Evolutionary conservation across 2,888 invertebrate genomes (phyloP).

Genomic region (Tinea pellionella): DNA sequence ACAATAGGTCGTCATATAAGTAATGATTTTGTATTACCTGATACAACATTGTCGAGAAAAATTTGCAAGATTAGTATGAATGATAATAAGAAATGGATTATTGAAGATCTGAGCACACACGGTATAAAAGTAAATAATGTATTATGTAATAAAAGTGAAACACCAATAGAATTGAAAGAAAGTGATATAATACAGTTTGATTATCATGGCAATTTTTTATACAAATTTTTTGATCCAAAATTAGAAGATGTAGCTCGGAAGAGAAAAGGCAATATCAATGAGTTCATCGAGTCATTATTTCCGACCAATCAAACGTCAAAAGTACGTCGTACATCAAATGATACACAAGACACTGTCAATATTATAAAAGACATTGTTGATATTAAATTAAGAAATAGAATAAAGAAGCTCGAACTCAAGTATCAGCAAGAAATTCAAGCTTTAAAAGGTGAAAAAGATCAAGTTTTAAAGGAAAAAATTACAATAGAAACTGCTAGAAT

Average conservation of each 20-base stretch:
- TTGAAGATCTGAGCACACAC: conserved; percentile 64
- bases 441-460: conserved; percentile 56
- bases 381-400: conserved; percentile 51
- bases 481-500: conserved; percentile 55
- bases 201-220: conserved; percentile 13
- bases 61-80: conserved; percentile 20
- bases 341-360: conserved; percentile 25
- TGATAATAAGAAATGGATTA: conserved; percentile 44
- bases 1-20: conserved; percentile 66
- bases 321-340: conserved; percentile 36
- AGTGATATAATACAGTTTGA: conserved; percentile 47
- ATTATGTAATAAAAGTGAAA: conserved; percentile 31
- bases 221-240: background rate
- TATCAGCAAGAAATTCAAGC: conserved; percentile 54
- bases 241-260: background rate
- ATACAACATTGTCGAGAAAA: conserved; percentile 63
- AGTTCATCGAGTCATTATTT: conserved; percentile 18
- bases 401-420: conserved; percentile 47
- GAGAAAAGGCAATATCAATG: background rate
- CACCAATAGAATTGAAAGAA: conserved; percentile 25
- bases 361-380: conserved; percentile 55
- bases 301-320: conserved; percentile 28
- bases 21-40: conserved; percentile 62
- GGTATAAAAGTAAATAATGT: conserved; percentile 54
- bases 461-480: conserved; percentile 54